These are phyloP conservation scores for Blera fallax DNA, from an alignment of 2,888 invertebrate species.

Conservation along the genomic window DNA sequence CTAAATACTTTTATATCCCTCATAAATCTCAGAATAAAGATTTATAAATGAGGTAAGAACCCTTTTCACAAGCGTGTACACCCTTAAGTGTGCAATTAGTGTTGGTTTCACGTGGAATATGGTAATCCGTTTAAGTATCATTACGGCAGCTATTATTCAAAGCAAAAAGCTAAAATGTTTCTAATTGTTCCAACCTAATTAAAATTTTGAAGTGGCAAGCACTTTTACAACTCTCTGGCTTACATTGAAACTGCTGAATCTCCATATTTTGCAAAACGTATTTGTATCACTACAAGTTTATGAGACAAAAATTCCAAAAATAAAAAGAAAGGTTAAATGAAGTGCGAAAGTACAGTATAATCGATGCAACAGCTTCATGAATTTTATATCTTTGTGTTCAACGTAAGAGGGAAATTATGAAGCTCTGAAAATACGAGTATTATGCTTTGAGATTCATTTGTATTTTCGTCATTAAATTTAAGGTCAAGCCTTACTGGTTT, in stretches of 20 bases:
- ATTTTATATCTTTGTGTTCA: neutral
- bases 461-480: neutral
- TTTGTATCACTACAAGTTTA: neutral
- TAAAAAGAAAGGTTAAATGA: neutral
- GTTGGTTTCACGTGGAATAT: conserved; percentile 46
- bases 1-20: neutral
- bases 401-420: neutral
- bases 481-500: neutral
- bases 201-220: conserved; percentile 15
- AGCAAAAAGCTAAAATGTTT: conserved; percentile 40
- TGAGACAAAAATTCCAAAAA: neutral
- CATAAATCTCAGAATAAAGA: conserved; percentile 19
- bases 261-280: neutral
- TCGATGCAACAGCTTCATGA: neutral
- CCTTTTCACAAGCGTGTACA: neutral
- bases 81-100: conserved; percentile 42
- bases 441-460: neutral
- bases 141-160: conserved; percentile 40
- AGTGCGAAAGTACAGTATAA: neutral
- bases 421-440: neutral
- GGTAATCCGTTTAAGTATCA: conserved; percentile 52
- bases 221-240: neutral
- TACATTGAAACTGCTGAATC: neutral
- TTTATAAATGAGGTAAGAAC: conserved; percentile 7
- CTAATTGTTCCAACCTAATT: conserved; percentile 44